Conservation (phyloP, 1,140 invertebrate species). For the Drosophila cardini region DNA sequence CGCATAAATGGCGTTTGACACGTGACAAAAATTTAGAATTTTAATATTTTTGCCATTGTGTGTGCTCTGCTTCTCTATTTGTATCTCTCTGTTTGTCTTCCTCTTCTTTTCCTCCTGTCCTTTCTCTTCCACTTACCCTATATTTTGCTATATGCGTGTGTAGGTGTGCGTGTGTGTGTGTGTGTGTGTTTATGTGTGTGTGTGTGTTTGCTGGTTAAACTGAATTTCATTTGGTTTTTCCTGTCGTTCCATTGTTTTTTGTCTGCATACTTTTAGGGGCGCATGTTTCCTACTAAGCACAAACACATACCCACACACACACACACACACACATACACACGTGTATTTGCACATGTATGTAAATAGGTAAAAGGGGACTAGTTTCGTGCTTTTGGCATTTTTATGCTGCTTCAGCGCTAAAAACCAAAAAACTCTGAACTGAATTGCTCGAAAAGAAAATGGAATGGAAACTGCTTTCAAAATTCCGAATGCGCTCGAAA, state of each 20-base stretch:
- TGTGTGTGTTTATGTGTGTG: not conserved
- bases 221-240: slow-evolving; percentile 73
- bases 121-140: not conserved
- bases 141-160: not conserved
- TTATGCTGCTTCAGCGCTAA: slow-evolving; percentile 1
- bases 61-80: slow-evolving; percentile 8
- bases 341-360: slow-evolving; percentile 1
- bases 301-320: not conserved
- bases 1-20: slow-evolving; percentile 81
- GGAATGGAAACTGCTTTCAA: slow-evolving; percentile 6
- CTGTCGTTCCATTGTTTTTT: slow-evolving; percentile 53
- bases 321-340: slow-evolving; percentile 1
- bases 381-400: slow-evolving; percentile 19
- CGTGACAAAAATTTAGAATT: slow-evolving; percentile 79
- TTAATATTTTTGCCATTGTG: slow-evolving; percentile 69
- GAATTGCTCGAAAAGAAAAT: slow-evolving; percentile 27
- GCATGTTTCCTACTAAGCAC: slow-evolving; percentile 25
- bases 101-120: not conserved
- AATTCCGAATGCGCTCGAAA: slow-evolving; percentile 42
- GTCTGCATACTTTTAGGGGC: slow-evolving; percentile 24
- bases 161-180: not conserved
- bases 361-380: slow-evolving; percentile 1
- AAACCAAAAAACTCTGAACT: slow-evolving; percentile 1
- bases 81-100: slow-evolving; percentile 9
- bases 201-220: slow-evolving; percentile 52